Evolutionary conservation across 92 coral and sea anemone genomes (phyloP).

Genomic region (Palythoa caribaeorum): DNA sequence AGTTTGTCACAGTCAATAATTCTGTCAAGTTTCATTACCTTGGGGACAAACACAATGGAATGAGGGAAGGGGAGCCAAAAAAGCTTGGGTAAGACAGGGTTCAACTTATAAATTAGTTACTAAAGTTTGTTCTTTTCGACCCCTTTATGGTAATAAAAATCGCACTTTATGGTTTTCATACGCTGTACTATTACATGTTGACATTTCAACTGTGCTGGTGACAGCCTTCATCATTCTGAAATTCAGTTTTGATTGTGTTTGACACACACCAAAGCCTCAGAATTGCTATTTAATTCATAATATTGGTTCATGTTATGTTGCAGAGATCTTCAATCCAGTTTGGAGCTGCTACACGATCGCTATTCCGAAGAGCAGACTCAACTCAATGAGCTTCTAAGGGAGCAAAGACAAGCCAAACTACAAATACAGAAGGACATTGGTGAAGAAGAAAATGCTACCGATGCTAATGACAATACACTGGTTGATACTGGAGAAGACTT

Average conservation of each 20-base stretch:
- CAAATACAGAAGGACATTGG: neutral
- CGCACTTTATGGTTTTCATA: too few species aligned
- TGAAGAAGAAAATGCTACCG: neutral
- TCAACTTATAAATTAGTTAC: too few species aligned
- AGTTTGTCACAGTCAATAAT: too few species aligned
- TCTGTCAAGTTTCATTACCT: too few species aligned
- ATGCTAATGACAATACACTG: slow-evolving; percentile 33
- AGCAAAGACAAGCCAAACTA: slow-evolving; percentile 30
- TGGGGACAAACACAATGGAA: too few species aligned
- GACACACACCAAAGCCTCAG: neutral
- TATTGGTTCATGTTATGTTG: neutral
- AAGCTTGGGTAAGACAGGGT: too few species aligned
- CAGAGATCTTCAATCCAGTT: slow-evolving; percentile 39
- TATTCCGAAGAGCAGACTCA: slow-evolving; percentile 28
- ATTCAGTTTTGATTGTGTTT: neutral
- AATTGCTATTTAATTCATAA: neutral
- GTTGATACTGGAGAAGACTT: slow-evolving; percentile 9
- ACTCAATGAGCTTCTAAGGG: slow-evolving; percentile 40
- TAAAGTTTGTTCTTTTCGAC: too few species aligned
- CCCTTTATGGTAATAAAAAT: too few species aligned
- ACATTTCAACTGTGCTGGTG: too few species aligned
- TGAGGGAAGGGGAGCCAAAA: too few species aligned
- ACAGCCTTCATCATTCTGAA: too few species aligned
- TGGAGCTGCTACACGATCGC: slow-evolving; percentile 32
- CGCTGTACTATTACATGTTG: too few species aligned